Base-by-base conservation (phyloP, 2,888 invertebrate species). In the Papilio elwesi region DNA sequence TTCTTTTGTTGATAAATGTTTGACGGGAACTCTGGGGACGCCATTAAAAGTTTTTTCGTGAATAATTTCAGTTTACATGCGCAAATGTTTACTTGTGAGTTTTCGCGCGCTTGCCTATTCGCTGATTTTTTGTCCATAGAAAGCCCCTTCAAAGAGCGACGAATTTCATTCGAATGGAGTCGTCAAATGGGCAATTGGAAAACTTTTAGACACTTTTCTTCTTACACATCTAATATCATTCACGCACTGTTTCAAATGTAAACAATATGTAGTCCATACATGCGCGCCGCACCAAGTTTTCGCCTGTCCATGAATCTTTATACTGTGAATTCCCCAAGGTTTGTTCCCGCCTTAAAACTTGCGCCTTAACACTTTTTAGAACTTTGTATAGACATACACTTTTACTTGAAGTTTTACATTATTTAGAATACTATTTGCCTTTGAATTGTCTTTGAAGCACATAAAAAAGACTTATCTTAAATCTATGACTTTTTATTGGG, bases 1-100 rank as follows among this genome's bases (percentile, higher is more conserved):
- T 93, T 93, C 93, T 93, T 93, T 93, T 93, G 93, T 93, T 93
- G 93, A 93, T 93, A 93, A 93, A 93, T 93, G 93, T 93, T 93
- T 93, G 93, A 92, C 93, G 92, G 92, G 88, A 93, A 91, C 93
- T 92, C 92, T 89, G 88, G 92, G 92, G 93, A 93, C 93, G 93
- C 93, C 93, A 93, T 93, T 93, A 93, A 93, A 93, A 93, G 93
- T 93, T 93, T 93, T 93, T 93, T 92, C 92, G 92, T 91, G 92
- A 93, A 92, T 92, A 92, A 93, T 92, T 93, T 88, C 91, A 93
- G 93, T 93, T 93, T 93, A 92, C 93, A 93, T 92, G 92, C 92
- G 92, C 92, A 92, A 93, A 93, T 93, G 91, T 93, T 93, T 92
- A 93, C 92, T 91, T 83, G 87, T 88, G 90, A 92, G 90, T 92